phyloP scores from a whole-genome alignment of 1,140 invertebrate species.

The Conus ventricosus region DNA sequence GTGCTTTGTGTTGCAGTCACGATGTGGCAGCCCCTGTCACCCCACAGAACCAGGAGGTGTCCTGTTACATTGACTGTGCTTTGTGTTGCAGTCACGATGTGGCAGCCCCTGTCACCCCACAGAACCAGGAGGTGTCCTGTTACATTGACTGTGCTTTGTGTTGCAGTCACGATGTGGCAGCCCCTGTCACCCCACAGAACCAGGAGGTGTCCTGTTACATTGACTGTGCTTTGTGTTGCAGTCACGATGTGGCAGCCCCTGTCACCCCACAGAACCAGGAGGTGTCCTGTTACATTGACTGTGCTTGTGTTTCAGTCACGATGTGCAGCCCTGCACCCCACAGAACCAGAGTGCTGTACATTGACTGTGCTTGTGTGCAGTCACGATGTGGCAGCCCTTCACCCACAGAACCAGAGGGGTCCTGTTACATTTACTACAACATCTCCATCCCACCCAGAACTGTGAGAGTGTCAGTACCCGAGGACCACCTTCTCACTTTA shows the following conservation, averaged over 20 bases:
- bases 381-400: too few species aligned
- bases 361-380: too few species aligned
- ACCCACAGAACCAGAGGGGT: too few species aligned
- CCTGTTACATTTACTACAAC: too few species aligned
- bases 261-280: slow-evolving; percentile 93
- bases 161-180: slow-evolving; percentile 94
- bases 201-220: slow-evolving; percentile 96
- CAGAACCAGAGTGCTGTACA: too few species aligned
- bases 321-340: too few species aligned
- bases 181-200: slow-evolving; percentile 92
- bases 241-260: slow-evolving; percentile 97
- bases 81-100: slow-evolving; percentile 87
- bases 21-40: slow-evolving; percentile 97
- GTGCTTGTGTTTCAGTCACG: too few species aligned
- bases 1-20: slow-evolving; percentile 79
- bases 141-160: slow-evolving; percentile 82
- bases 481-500: not conserved
- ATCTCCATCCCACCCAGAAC: slow-evolving; percentile 95
- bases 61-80: slow-evolving; percentile 88
- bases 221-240: slow-evolving; percentile 70
- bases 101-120: slow-evolving; percentile 94
- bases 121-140: slow-evolving; percentile 93
- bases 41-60: slow-evolving; percentile 92
- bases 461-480: slow-evolving; percentile 89
- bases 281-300: slow-evolving; percentile 96